Evolutionary conservation across 2,888 invertebrate genomes (phyloP).

Genomic region (Temnothorax ravouxi): DNA sequence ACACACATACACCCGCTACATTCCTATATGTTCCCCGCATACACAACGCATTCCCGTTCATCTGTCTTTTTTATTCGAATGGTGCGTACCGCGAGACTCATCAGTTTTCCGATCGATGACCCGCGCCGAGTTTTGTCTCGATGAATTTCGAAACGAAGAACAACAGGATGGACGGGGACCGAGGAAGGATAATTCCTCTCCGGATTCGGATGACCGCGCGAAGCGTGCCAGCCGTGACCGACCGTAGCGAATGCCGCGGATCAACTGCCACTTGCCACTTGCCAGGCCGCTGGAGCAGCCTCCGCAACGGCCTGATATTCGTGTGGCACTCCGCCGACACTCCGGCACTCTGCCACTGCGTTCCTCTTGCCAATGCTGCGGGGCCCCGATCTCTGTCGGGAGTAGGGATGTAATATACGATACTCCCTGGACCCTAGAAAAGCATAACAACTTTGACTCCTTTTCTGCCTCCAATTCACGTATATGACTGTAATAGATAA

Average conservation of each 20-base stretch:
- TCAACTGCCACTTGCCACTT: constrained; percentile 83
- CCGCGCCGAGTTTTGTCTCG: not conserved
- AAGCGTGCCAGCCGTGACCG: constrained; percentile 74
- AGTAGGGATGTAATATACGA: not conserved
- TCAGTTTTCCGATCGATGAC: not conserved
- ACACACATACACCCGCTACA: constrained; percentile 60
- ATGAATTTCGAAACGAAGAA: not conserved
- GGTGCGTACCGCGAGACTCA: not conserved
- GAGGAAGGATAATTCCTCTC: not conserved
- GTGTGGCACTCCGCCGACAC: constrained; percentile 32
- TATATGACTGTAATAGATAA: not conserved
- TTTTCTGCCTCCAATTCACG: not conserved
- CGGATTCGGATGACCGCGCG: not conserved
- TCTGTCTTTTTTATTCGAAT: constrained; percentile 32
- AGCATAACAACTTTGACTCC: not conserved
- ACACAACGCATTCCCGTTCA: constrained; percentile 68
- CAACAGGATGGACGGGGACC: not conserved
- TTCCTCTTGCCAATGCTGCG: constrained; percentile 41
- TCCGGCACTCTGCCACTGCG: constrained; percentile 58
- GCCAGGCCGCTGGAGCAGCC: constrained; percentile 69
- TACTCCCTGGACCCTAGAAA: not conserved
- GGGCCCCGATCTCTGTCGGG: not conserved
- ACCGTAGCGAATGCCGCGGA: constrained; percentile 83
- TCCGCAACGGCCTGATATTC: constrained; percentile 62
- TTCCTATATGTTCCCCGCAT: constrained; percentile 59